Base-by-base conservation (phyloP, 1,140 invertebrate species). In the Anoplolepis gracilipes region DNA sequence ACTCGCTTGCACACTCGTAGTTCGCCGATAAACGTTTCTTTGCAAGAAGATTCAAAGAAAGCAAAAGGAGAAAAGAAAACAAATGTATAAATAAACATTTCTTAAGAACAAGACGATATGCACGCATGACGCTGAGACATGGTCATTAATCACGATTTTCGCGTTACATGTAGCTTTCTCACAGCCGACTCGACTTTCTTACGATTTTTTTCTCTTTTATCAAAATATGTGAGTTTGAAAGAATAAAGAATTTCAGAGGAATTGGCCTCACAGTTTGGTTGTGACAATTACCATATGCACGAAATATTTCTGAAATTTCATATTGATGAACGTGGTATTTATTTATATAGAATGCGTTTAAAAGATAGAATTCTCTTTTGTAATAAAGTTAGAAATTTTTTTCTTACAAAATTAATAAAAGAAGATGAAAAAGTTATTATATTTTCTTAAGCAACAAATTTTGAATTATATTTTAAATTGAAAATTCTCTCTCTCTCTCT, bases 51-150 rank as follows among this genome's bases (percentile, higher is more conserved):
- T 25, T 65, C 42, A 10, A 84, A 4, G 49, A 42, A n/a, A 33
- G 30, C 30, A 70, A 72, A 72, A 36, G 19, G 42, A 49, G 67
- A 70, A 30, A 36, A 11, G 22, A 69, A 81, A 79, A 76, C 13
- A 19, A 81, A 30, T 19, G 0, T n/a, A n/a, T 6, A 53, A 49
- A 61, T 42, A n/a, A 19, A 57, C 36, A 16, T 77, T 86, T 28
- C 10, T 70, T 16, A 10, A 64, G 22, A 65, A 67, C 30, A 30
- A 85, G 22, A 49, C 28, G 33, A 62, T 42, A 25, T 62, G 70
- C 25, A 42, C 22, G 53, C 49, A 22, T 85, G n/a, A n/a, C n/a
- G n/a, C 30, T 42, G 25, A 57, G 19, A 76, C 16, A 6, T 13
- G 36, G 30, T 49, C 8, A 2, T 49, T 7, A 65, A 36, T 49